These are phyloP conservation scores for Pogonus chalceus DNA, from an alignment of 1,140 invertebrate genomes.

Conservation along the genomic window DNA sequence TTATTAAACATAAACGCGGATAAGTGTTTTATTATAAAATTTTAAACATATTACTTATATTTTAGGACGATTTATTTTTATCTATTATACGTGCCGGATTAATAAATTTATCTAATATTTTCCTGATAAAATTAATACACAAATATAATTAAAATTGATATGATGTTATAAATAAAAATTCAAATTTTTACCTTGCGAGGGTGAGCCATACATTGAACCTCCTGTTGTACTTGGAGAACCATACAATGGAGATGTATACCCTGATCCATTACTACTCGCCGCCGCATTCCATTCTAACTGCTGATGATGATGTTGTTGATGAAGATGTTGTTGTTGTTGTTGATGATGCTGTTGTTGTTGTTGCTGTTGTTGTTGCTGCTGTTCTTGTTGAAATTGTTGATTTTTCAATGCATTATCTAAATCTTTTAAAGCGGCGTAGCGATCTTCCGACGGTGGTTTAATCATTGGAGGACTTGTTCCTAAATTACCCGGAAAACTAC, in stretches of 20 bases:
- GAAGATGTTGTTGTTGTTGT: slow-evolving; percentile 14
- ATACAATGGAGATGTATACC: background rate
- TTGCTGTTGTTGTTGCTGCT: background rate
- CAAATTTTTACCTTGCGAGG: background rate
- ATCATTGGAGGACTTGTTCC: slow-evolving; percentile 23
- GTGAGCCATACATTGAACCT: background rate
- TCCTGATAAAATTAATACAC: no score
- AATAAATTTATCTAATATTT: no score
- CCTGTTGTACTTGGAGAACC: background rate
- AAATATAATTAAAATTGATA: no score
- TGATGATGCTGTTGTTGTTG: background rate
- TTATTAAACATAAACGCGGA: no score
- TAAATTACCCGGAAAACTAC: background rate
- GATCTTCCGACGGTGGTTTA: slow-evolving; percentile 53
- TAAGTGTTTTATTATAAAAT: no score
- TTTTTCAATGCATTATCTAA: slow-evolving; percentile 44
- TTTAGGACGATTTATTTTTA: no score
- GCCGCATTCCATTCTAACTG: background rate
- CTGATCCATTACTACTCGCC: background rate
- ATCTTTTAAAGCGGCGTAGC: slow-evolving; percentile 74
- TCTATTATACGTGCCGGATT: no score
- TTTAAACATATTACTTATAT: no score
- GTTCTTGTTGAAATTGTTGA: slow-evolving; percentile 14
- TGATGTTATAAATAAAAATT: no score
- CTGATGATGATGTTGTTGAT: background rate